These are phyloP conservation scores for Cervus canadensis DNA, from an alignment of 2,113 vertebrate species.

Conservation along the genomic window DNA sequence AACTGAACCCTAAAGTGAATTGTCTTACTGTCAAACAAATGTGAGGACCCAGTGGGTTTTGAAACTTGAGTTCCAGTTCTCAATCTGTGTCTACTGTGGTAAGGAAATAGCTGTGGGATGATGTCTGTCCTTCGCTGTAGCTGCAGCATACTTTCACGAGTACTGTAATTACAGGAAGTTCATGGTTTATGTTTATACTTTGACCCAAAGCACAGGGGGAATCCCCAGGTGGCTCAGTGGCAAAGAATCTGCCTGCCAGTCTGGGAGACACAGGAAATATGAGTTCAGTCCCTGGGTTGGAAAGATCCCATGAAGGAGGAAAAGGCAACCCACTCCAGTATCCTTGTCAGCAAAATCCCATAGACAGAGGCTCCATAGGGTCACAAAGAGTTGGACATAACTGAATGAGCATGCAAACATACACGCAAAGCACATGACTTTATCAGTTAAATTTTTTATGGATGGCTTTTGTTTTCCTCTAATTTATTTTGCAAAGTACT, in stretches of 20 bases:
- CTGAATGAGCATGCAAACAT: neutral
- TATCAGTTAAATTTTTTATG: neutral
- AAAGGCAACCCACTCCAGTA: neutral
- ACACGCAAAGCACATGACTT: neutral
- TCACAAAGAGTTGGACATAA: neutral
- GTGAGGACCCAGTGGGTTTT: neutral
- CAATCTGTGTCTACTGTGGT: neutral
- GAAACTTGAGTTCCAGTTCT: neutral
- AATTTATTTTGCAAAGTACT: neutral
- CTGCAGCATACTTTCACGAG: neutral
- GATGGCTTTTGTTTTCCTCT: constrained; percentile 12
- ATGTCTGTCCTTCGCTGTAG: neutral
- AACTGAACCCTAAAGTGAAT: neutral
- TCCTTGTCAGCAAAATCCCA: neutral
- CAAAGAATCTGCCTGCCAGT: neutral
- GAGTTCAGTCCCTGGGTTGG: neutral
- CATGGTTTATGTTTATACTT: neutral
- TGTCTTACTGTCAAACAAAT: neutral
- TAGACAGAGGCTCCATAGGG: neutral
- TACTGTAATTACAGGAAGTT: neutral
- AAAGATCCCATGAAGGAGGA: neutral
- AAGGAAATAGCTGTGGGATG: neutral
- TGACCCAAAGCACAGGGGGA: neutral
- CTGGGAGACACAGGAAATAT: neutral
- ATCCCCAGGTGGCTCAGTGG: neutral